Conservation (phyloP, 2,113 vertebrate species). For the Syngnathus typhle region DNA sequence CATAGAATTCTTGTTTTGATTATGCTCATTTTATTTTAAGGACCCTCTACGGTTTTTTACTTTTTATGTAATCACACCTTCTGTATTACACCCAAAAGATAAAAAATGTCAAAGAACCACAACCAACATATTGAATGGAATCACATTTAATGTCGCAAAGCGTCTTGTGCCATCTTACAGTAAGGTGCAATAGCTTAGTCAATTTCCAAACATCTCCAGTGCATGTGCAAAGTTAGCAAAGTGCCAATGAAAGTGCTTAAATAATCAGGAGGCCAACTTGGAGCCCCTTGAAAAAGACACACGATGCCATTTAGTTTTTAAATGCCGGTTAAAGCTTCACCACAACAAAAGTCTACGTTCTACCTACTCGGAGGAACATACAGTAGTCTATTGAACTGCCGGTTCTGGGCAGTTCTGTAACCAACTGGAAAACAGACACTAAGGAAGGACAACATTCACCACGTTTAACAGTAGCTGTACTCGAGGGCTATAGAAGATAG, state of each 20-base stretch:
- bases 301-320: constrained; percentile 29
- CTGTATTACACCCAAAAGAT: background rate
- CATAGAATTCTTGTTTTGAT: background rate
- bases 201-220: constrained; percentile 59
- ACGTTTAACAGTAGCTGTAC: constrained; percentile 50
- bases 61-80: background rate
- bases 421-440: constrained; percentile 52
- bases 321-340: constrained; percentile 61
- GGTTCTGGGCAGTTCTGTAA: constrained; percentile 31
- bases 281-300: constrained; percentile 31
- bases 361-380: constrained; percentile 36
- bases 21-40: background rate
- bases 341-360: constrained; percentile 37
- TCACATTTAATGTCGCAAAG: constrained; percentile 72
- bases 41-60: background rate
- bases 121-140: constrained; percentile 42
- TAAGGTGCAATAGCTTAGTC: constrained; percentile 70
- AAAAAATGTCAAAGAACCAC: background rate
- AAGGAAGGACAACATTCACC: constrained; percentile 60
- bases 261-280: constrained; percentile 38
- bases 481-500: constrained; percentile 38
- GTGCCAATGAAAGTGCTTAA: constrained; percentile 63
- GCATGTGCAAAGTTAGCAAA: constrained; percentile 61
- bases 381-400: constrained; percentile 20
- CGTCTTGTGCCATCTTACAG: constrained; percentile 59